Percentiles rank a stretch among this genome's conserved stretches.
These are phyloP conservation scores for Odontocolon sp. DNA, from an alignment of 2,888 invertebrate genomes.

Conservation along the genomic window DNA sequence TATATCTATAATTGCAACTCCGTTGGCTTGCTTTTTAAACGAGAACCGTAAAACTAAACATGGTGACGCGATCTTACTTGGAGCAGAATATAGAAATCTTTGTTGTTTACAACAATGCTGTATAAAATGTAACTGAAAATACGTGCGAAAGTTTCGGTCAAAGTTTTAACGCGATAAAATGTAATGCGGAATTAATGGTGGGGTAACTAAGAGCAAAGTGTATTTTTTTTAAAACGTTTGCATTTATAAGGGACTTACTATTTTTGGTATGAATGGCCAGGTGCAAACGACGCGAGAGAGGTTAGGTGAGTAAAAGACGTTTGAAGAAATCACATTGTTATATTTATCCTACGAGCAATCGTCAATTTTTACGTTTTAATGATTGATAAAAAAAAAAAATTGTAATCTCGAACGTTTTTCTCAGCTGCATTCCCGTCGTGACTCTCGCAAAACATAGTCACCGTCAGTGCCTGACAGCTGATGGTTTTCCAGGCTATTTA, in stretches of 20 bases:
- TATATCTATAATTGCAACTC: no score
- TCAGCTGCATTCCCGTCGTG: not conserved
- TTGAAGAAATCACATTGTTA: not conserved
- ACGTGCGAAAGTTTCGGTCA: not conserved
- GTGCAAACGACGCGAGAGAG: constrained; percentile 76
- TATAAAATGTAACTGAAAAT: constrained; percentile 41
- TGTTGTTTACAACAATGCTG: constrained; percentile 33
- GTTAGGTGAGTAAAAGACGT: constrained; percentile 74
- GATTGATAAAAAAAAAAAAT: not conserved
- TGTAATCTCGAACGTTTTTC: not conserved
- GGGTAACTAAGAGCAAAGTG: not conserved
- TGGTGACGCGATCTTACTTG: not conserved
- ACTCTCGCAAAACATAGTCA: not conserved
- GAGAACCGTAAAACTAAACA: not conserved
- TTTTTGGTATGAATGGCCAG: constrained; percentile 75
- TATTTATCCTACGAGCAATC: not conserved
- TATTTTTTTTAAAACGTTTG: not conserved
- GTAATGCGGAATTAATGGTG: constrained; percentile 1
- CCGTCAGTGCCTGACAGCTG: constrained; percentile 30
- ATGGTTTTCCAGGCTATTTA: constrained; percentile 41
- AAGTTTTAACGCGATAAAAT: not conserved
- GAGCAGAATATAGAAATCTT: constrained; percentile 14
- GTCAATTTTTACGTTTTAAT: not conserved
- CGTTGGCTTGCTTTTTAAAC: no score
- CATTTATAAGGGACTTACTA: constrained; percentile 29